These are phyloP conservation scores for Megalops cyprinoides DNA, from an alignment of 2,797 vertebrate species.

Conservation along the genomic window DNA sequence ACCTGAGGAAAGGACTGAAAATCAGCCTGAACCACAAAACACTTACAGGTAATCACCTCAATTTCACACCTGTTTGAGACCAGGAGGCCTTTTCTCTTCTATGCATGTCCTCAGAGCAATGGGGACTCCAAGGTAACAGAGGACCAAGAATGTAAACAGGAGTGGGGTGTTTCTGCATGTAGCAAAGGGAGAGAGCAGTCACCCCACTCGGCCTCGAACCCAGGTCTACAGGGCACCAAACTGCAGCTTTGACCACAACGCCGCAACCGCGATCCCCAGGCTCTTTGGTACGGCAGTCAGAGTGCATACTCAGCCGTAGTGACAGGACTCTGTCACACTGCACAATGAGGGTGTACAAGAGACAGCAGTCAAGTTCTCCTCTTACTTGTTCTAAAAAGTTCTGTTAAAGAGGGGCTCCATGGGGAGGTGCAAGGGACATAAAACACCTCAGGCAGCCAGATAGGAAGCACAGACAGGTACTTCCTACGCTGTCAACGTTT, in stretches of 20 bases:
- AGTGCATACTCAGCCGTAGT: too few relatives aligned
- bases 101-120: too few relatives aligned
- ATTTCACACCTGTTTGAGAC: conserved; percentile 34
- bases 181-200: too few relatives aligned
- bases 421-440: conserved; percentile 79
- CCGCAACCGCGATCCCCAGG: too few relatives aligned
- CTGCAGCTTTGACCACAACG: too few relatives aligned
- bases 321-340: too few relatives aligned
- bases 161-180: neutral
- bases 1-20: conserved; percentile 3
- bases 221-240: too few relatives aligned
- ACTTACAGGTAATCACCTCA: conserved; percentile 20
- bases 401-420: conserved; percentile 93
- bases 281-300: too few relatives aligned
- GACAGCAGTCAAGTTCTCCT: conserved; percentile 69
- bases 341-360: neutral
- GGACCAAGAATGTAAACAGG: neutral
- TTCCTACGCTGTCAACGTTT: too few relatives aligned
- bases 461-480: too few relatives aligned
- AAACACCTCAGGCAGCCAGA: neutral
- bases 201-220: too few relatives aligned
- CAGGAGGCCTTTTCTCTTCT: neutral
- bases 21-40: conserved; percentile 37
- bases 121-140: too few relatives aligned
- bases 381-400: conserved; percentile 84